Evolutionary conservation across 1,140 invertebrate species (phyloP), one percentile per base, ranked within the genome.

Genomic region (Drosophila nigromelanica): DNA sequence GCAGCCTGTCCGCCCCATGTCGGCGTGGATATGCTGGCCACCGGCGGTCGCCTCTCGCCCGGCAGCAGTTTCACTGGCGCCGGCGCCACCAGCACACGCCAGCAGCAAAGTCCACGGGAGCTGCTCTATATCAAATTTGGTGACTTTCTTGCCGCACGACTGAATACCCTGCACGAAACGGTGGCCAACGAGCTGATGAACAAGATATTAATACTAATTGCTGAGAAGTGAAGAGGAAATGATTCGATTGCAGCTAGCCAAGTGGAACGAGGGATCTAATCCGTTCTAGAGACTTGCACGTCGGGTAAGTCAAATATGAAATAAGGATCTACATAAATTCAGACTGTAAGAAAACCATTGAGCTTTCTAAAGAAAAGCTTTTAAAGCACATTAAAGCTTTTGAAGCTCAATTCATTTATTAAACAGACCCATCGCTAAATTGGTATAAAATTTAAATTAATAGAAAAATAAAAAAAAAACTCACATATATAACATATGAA

Each of bases 161-260:
- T 91, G 61, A 91, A 91, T 60, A 91, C 90, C 8, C 70, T 91
- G 35, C 74, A 86, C 24, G 90, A 91, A 52, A 74, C 74, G 12
- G 77, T 80, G n/a, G 90, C 90, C 52, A 91, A 91, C 42, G 90
- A 91, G 51, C 58, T 91, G 30, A 91, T 91, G 87, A 91, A 91
- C 51, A 90, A 86, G 21, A 91, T 91, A 27, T 52, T 91, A 7
- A 39, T 91, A 59, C 54, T 91, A 8, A 89, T 91, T 10, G 90
- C 90, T 0, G 87, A 91, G 37, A 91, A 91, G 52, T 90, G 52
- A 76, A 37, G 15, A 15, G 27, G 45, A 2, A 12, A 4, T 21
- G 5, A 7, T 2, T 8, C 42, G 24, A 47, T 0, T 3, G 40
- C 24, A 35, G 5, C 40, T n/a, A n/a, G 30, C 37, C 24, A 11